Evolutionary conservation across 2,888 invertebrate species (phyloP), one percentile per base, ranked within the genome.

Genomic region (Drosophila falleni): DNA sequence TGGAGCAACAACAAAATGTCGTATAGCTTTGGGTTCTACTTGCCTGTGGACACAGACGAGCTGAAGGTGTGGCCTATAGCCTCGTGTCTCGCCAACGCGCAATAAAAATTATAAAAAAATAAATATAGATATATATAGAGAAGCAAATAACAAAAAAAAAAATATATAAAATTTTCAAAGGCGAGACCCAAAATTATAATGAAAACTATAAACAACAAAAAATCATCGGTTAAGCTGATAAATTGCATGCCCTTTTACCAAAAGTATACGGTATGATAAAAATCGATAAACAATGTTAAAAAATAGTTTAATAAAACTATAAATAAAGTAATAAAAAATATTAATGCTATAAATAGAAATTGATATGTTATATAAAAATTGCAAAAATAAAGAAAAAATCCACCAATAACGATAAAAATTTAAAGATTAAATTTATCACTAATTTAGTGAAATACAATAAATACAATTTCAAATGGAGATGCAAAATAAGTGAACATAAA

Each of bases 131-230:
- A 41, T n/a, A 44, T 33, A 33, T 29, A 26, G 9, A 26, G 9
- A 4, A n/a, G 8, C 23, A 16, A 53, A 9, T 4, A 31, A 33
- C 3, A 33, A 23, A 33, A 31, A 59, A 50, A 31, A 42, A 23
- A 71, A 83, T 72, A n/a, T n/a, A n/a, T 58, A 31, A 80, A 71
- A 81, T 69, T 77, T 74, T 71, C 85, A 71, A 78, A 79, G 65
- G 77, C 71, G 60, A 65, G 60, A 73, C 56, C 72, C 71, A 58
- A 75, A 68, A 73, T 66, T 49, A 63, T 64, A 74, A 71, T 71
- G 64, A 68, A 70, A 68, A 68, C 78, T 56, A 80, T 72, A 70
- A 81, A 77, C 59, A 80, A 63, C 66, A 44, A 62, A 67, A 67
- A 77, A 68, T 74, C 71, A 63, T 71, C 51, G 66, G 60, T 50